These are phyloP conservation scores for Tenualosa thibaudeaui DNA, from an alignment of 2,797 vertebrate species.

Conservation along the genomic window DNA sequence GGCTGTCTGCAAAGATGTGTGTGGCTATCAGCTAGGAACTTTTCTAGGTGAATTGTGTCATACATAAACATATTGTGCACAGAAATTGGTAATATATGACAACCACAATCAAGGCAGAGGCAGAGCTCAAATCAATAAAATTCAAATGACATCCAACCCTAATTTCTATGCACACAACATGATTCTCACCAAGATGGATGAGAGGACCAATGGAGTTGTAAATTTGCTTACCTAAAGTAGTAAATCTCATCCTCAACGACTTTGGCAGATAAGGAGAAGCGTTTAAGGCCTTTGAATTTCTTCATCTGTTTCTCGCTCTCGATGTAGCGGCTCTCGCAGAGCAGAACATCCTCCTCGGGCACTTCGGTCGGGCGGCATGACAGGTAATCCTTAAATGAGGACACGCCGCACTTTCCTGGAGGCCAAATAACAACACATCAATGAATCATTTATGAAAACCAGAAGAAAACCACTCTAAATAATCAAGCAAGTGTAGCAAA, in stretches of 20 bases:
- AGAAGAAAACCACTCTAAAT: neutral
- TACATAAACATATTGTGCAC: too few species aligned
- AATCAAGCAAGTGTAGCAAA: neutral
- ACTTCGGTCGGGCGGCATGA: conserved; percentile 82
- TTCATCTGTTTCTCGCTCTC: conserved; percentile 97
- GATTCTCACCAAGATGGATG: neutral
- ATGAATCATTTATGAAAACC: neutral
- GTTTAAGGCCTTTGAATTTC: conserved; percentile 97
- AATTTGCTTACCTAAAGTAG: conserved; percentile 88
- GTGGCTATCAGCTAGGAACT: too few species aligned
- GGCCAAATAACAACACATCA: conserved; percentile 27
- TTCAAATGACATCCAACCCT: too few species aligned
- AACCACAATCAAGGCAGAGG: too few species aligned
- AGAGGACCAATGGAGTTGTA: neutral
- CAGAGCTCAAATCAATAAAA: too few species aligned
- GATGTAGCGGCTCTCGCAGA: conserved; percentile 98
- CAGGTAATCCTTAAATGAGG: conserved; percentile 96
- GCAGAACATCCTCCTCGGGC: conserved; percentile 86
- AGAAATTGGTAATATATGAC: too few species aligned
- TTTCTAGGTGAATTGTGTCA: too few species aligned
- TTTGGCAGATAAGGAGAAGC: conserved; percentile 96
- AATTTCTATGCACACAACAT: neutral
- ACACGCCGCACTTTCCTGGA: conserved; percentile 91
- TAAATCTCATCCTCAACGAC: conserved; percentile 97
- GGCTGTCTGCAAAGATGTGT: too few species aligned